Percentiles rank a stretch among this genome's conserved stretches.
phyloP scores from a whole-genome alignment of 2,797 vertebrate species.

The Margarornis squamiger region DNA sequence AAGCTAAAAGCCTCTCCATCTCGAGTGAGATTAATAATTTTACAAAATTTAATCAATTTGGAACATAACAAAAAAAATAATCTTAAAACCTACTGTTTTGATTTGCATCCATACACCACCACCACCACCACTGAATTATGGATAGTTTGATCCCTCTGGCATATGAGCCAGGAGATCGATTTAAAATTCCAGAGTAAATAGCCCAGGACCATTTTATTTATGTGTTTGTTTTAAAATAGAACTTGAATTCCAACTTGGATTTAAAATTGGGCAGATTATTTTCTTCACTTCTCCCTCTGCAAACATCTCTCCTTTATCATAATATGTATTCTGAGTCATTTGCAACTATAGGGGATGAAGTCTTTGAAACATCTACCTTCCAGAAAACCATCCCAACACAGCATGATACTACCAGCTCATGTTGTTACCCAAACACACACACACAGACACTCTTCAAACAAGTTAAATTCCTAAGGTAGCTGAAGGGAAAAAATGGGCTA shows the following conservation, averaged over 20 bases:
- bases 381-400: background rate
- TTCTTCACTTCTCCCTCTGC: background rate
- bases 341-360: background rate
- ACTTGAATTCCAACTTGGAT: background rate
- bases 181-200: background rate
- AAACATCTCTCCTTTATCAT: background rate
- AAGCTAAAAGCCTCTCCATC: background rate
- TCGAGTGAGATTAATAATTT: background rate
- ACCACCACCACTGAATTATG: background rate
- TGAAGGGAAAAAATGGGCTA: background rate
- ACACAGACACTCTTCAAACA: background rate
- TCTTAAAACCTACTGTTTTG: background rate
- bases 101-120: background rate
- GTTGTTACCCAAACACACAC: background rate
- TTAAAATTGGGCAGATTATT: conserved; percentile 21
- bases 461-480: background rate
- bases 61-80: background rate
- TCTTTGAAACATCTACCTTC: background rate
- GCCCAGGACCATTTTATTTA: background rate
- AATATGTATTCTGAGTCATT: conserved; percentile 21
- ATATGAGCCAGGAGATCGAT: background rate
- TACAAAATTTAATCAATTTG: background rate
- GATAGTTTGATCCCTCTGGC: conserved; percentile 15
- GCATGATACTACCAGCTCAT: background rate
- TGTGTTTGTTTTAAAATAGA: conserved; percentile 17